Evolutionary conservation across 2,113 vertebrate species (phyloP), one percentile per base, ranked within the genome.

Genomic region (Corythornis vintsioides): DNA sequence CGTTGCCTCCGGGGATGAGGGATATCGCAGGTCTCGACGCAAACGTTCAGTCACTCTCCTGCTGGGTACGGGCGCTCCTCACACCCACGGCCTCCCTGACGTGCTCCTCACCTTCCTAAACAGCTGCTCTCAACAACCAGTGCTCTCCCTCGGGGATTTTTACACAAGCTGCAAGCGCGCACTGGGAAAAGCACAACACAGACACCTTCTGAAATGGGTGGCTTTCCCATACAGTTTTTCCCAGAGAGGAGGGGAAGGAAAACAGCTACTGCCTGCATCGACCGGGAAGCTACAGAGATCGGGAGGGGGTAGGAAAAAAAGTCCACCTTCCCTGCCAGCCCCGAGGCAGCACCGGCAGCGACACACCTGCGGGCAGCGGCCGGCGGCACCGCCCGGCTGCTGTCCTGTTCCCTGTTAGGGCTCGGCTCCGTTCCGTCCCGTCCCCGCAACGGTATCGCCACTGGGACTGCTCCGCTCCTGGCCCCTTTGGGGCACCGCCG

Each of bases 71-170:
- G 20, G 55, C 13, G 5, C 31, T 9, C 38, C 67, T 13, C 10
- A 3, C 31, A 67, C 25, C 38, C 24, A 1, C 13, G 1, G n/a
- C 21, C 24, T 6, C 52, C 25, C 52, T 7, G 59, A 33, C 40
- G 18, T 2, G n/a, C 8, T 2, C 13, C 28, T 3, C 74, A 3
- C 40, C 48, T 22, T 26, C 87, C 67, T 3, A 10, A 38, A 8
- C 56, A 12, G 5, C 56, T 11, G 57, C 57, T 72, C 60, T 0
- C 52, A 13, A 0, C 15, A 22, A 1, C 29, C 65, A 1, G 6
- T 25, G 26, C 38, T 10, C 6, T 7, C 5, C 7, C 35, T 14
- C 19, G 10, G 22, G 40, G 53, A 0, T 38, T 59, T 35, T 35
- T 2, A 6, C 52, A 14, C 47, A 1, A 28, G 8, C 59, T 5